Evolutionary conservation across 2,113 vertebrate species (phyloP), one percentile per base, ranked within the genome.

Genomic region (Lepisosteus oculatus): DNA sequence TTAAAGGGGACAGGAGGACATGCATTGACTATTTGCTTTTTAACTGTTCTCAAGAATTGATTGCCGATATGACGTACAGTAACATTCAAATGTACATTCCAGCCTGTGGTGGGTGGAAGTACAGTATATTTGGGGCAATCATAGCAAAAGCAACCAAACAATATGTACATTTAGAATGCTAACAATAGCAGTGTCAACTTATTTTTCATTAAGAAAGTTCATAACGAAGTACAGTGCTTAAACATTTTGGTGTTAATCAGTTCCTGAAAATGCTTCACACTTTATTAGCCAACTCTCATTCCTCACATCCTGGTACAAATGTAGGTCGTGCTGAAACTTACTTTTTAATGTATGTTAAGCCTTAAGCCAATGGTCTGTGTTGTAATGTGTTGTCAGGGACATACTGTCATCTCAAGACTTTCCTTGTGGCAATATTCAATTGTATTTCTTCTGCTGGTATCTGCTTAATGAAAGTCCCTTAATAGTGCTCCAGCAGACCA

Each of bases 311-410:
- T 41, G 9, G 66, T 69, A 61, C n/a, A 12, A 70, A 75, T 75
- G 68, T 75, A 75, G 73, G 73, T 75, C 68, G 70, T 11, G 4
- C 43, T 29, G 61, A 56, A 55, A 41, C 47, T 11, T 14, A 47
- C 29, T 55, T 51, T 4, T 4, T 69, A 65, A 65, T 70, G 43
- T 59, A 57, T 61, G 71, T 8, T 41, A 43, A 51, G 54, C 45
- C 13, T 63, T 47, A 13, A 65, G 68, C 68, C 55, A 41, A 41
- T 15, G 43, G 43, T 14, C 4, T 63, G 56, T 57, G n/a, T 41
- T n/a, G 43, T 61, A 13, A 15, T 59, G 17, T 47, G 54, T 66
- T 66, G 55, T 70, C 61, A 54, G 63, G 55, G 68, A 47, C 68
- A 70, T 51, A 61, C 68, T 42, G 73, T 70, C 55, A 42, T 41